A percentile compares a stretch with the other conserved stretches of the same genome.
phyloP scores from a whole-genome alignment of 2,113 vertebrate species.

The Crotalus horridus region DNA sequence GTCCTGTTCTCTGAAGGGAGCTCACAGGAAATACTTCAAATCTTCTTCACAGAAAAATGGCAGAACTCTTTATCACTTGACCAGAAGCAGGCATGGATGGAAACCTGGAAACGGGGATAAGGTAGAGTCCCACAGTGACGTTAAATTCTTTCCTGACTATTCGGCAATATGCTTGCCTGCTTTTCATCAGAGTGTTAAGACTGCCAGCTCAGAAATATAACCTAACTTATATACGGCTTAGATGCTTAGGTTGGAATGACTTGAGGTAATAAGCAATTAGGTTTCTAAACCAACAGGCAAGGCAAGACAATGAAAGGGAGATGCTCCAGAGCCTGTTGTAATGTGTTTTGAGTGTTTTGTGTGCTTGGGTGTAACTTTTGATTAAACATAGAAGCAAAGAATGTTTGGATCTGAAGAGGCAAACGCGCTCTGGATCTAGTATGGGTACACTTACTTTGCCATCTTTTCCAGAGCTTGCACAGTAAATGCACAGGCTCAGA shows the following conservation, averaged over 20 bases:
- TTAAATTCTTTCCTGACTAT: background rate
- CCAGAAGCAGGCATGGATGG: background rate
- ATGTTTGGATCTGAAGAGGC: background rate
- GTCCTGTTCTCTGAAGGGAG: background rate
- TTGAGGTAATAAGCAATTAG: background rate
- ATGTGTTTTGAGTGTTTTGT: background rate
- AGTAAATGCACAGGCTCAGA: background rate
- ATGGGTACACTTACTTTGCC: background rate
- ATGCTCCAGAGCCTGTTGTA: background rate
- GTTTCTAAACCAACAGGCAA: background rate
- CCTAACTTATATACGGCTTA: background rate
- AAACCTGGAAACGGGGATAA: background rate
- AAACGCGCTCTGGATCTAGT: background rate
- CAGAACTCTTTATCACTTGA: background rate
- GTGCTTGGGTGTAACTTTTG: background rate
- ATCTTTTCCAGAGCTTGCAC: background rate
- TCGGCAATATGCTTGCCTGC: background rate
- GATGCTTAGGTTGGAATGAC: background rate
- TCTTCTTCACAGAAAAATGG: background rate
- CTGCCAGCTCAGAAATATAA: background rate
- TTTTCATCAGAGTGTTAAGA: background rate
- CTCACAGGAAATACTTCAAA: background rate
- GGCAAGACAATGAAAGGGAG: too few species aligned
- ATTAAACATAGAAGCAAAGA: background rate
- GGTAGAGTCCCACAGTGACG: background rate